Evolutionary conservation across 2,113 vertebrate species (phyloP), one percentile per base, ranked within the genome.

Genomic region (Stigmatopora argus): DNA sequence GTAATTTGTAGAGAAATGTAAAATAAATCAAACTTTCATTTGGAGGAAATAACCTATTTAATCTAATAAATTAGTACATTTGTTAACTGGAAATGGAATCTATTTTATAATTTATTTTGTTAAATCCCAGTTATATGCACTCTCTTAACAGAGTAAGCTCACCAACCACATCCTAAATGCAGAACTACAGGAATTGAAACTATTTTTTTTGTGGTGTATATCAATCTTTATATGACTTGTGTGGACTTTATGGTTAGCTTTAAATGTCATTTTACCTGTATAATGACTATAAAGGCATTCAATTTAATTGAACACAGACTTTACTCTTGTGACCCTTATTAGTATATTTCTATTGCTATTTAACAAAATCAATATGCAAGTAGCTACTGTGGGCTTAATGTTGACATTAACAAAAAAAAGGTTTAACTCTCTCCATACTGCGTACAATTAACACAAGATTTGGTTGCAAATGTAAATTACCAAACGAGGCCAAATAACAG

Each of bases 161-260:
- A 57, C 56, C 68, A 69, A n/a, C n/a, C n/a, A n/a, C 61, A 77
- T 38, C 60, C 41, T 69, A 35, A 55, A 8, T n/a, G 7, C 1
- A 7, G 19, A 65, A 51, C 21, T 23, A 17, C n/a, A 18, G 23
- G 21, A 56, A 56, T 2, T 2, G 14, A 56, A 34, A 35, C 15
- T 15, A 8, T n/a, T n/a, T n/a, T n/a, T n/a, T n/a, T n/a, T n/a
- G n/a, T n/a, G n/a, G n/a, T n/a, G n/a, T n/a, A n/a, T n/a, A n/a
- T n/a, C n/a, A n/a, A n/a, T n/a, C n/a, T n/a, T n/a, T n/a, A n/a
- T n/a, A n/a, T n/a, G n/a, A 18, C 17, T 5, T 35, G 15, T 9
- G 31, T 35, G 18, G 18, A 35, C n/a, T n/a, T n/a, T n/a, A n/a
- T n/a, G n/a, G n/a, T n/a, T n/a, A n/a, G n/a, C n/a, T n/a, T n/a